Conservation (phyloP, 2,888 invertebrate genomes). For the Leptinotarsa juncta region DNA sequence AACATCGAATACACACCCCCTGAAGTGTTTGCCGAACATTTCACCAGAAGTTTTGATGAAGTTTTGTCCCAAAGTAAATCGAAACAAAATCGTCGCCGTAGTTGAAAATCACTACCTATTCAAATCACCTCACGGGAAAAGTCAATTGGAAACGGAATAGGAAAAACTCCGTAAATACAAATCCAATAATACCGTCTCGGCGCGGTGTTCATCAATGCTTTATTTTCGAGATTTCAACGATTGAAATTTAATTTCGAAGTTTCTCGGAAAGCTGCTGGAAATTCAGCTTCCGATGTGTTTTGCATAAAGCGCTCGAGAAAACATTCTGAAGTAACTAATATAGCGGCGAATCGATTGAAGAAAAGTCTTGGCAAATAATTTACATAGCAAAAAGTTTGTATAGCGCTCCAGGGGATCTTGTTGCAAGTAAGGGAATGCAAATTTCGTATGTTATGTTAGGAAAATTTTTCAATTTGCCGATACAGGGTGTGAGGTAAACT, state of each 20-base stretch:
- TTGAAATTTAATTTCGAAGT: conserved; percentile 30
- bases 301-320: background rate
- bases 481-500: too few relatives aligned
- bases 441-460: background rate
- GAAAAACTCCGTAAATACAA: conserved; percentile 17
- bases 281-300: background rate
- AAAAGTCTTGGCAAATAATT: background rate
- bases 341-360: background rate
- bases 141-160: conserved; percentile 16
- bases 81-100: background rate
- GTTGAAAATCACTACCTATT: conserved; percentile 30
- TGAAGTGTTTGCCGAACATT: background rate
- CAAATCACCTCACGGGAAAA: conserved; percentile 19
- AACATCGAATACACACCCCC: background rate
- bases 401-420: background rate
- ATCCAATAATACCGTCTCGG: conserved; percentile 19
- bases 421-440: background rate
- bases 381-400: background rate
- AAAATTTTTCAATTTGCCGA: too few relatives aligned
- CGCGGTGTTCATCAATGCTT: conserved; percentile 25
- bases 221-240: conserved; percentile 19
- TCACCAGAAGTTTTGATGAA: background rate
- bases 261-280: conserved; percentile 4
- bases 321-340: background rate
- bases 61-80: background rate